Conservation (phyloP, 2,888 invertebrate species). For the Stenchaetothrips biformis region DNA sequence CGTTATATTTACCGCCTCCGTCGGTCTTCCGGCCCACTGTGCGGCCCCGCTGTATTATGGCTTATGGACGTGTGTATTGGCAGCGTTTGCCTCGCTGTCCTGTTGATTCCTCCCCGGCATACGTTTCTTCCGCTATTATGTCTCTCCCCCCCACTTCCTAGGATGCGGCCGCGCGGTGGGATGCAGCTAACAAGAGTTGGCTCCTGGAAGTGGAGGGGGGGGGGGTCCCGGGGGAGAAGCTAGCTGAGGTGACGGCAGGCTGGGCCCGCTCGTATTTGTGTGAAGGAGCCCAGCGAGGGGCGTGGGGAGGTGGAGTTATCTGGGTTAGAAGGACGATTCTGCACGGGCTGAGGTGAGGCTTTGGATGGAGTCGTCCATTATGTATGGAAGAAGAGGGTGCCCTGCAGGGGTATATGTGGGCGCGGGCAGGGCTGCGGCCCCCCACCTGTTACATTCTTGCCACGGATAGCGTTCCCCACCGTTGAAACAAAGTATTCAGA, state of each 20-base stretch:
- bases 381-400: neutral
- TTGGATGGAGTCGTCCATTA: neutral
- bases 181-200: constrained; percentile 7
- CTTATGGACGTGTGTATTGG: too few species aligned
- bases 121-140: neutral
- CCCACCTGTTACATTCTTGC: too few species aligned
- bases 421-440: neutral
- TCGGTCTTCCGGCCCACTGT: too few species aligned
- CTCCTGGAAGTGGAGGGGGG: neutral
- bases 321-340: neutral
- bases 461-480: too few species aligned
- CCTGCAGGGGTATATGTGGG: neutral
- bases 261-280: neutral
- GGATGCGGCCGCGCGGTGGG: neutral
- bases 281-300: neutral
- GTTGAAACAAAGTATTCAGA: too few species aligned
- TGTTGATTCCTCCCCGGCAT: too few species aligned
- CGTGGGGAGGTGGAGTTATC: neutral
- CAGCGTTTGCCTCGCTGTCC: too few species aligned
- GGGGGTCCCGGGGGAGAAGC: neutral
- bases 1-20: too few species aligned
- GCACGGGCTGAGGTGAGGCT: neutral
- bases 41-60: too few species aligned
- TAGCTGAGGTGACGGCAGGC: neutral
- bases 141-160: neutral